Evolutionary conservation across 2,113 vertebrate genomes (phyloP).

Genomic region (Ptyas mucosa): DNA sequence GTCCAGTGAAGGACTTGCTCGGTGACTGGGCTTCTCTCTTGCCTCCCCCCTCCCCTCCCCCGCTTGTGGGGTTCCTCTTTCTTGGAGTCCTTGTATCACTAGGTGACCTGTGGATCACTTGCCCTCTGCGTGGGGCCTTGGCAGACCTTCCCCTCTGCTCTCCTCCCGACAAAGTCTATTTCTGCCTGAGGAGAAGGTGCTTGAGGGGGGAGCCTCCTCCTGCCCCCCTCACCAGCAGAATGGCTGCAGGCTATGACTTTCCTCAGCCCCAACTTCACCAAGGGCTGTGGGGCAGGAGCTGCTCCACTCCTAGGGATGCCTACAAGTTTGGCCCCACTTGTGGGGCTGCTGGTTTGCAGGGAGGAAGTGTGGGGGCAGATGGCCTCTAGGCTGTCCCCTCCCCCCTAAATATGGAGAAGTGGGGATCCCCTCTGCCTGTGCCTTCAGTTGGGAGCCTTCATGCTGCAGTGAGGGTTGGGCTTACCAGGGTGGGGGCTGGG

Average conservation of each 20-base stretch:
- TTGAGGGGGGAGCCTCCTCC: too few relatives aligned
- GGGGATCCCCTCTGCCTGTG: not conserved
- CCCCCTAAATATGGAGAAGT: not conserved
- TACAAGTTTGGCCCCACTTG: rapidly evolving
- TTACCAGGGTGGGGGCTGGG: not conserved
- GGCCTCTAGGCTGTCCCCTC: not conserved
- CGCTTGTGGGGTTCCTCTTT: not conserved
- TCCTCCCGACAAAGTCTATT: not conserved
- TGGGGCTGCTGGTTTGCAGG: not conserved
- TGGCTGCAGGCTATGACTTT: not conserved
- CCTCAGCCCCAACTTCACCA: not conserved
- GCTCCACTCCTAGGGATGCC: not conserved
- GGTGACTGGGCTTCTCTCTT: not conserved
- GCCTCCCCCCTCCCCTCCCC: not conserved
- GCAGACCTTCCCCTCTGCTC: not conserved
- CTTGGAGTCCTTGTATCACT: not conserved
- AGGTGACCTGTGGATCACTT: not conserved
- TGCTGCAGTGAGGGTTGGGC: not conserved
- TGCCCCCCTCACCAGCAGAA: too few relatives aligned
- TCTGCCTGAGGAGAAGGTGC: not conserved
- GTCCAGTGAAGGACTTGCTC: not conserved
- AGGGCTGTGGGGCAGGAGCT: not conserved
- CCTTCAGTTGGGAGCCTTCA: not conserved
- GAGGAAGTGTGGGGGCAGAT: not conserved
- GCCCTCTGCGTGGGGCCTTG: not conserved